These are phyloP conservation scores for Pogonus chalceus DNA, from an alignment of 1,140 invertebrate genomes.

Conservation along the genomic window DNA sequence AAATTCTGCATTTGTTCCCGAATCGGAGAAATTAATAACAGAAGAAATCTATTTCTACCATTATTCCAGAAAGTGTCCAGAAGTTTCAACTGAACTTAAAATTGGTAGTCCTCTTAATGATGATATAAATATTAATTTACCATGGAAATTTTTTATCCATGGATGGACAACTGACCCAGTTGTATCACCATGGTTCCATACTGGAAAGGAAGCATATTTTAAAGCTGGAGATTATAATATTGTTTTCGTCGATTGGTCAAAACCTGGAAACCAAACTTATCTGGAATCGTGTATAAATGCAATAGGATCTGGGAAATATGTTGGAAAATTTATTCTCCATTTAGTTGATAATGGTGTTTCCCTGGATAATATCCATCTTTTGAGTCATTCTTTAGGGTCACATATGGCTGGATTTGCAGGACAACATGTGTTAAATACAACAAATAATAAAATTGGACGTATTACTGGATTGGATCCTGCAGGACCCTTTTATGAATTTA, in stretches of 20 bases:
- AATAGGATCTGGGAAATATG: neutral
- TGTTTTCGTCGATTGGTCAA: slow-evolving; percentile 12
- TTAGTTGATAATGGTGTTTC: neutral
- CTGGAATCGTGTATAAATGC: neutral
- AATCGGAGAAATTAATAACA: too few relatives aligned
- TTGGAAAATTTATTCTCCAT: slow-evolving; percentile 10
- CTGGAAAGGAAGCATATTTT: slow-evolving; percentile 10
- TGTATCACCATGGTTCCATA: slow-evolving; percentile 13
- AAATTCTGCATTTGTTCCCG: too few relatives aligned
- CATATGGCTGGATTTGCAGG: slow-evolving; percentile 65
- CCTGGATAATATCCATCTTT: slow-evolving; percentile 42
- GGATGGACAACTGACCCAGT: slow-evolving; percentile 21
- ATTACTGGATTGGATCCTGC: slow-evolving; percentile 56
- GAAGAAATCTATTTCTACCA: slow-evolving; percentile 42
- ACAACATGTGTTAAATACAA: slow-evolving; percentile 30
- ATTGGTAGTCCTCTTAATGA: slow-evolving; percentile 32
- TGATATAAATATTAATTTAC: slow-evolving; percentile 35
- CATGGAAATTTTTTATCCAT: slow-evolving; percentile 48
- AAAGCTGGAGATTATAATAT: slow-evolving; percentile 16
- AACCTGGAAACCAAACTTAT: slow-evolving; percentile 9
- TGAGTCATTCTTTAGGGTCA: slow-evolving; percentile 66
- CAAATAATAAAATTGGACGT: slow-evolving; percentile 32
- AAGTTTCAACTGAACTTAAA: slow-evolving; percentile 32
- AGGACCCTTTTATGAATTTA: slow-evolving; percentile 45
- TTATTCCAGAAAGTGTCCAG: slow-evolving; percentile 36